Evolutionary conservation across 2,888 invertebrate species (phyloP).

Genomic region (Zeuzera pyrina): DNA sequence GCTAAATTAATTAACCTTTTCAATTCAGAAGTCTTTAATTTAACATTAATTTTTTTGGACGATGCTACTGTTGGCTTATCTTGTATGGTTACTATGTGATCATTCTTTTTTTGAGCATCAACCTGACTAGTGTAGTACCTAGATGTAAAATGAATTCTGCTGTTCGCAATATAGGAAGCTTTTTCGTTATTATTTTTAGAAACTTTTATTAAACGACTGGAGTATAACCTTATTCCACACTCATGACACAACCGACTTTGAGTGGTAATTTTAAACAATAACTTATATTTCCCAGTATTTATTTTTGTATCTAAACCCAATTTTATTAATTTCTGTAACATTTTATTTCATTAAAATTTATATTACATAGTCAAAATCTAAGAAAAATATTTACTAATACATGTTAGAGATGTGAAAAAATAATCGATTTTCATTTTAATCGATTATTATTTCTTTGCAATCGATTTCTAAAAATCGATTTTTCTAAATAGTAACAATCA

Average conservation of each 20-base stretch:
- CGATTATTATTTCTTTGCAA: too few species aligned
- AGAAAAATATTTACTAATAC: too few species aligned
- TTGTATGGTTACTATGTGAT: constrained; percentile 31
- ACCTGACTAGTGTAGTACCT: constrained; percentile 52
- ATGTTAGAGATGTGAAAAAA: too few species aligned
- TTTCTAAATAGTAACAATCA: too few species aligned
- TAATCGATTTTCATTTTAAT: too few species aligned
- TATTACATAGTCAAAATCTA: too few species aligned
- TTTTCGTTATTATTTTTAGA: constrained; percentile 47
- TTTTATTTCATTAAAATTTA: too few species aligned
- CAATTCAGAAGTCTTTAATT: constrained; percentile 69
- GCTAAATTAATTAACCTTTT: constrained; percentile 72
- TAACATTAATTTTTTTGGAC: constrained; percentile 54
- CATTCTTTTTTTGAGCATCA: constrained; percentile 46
- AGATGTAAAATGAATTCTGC: constrained; percentile 34
- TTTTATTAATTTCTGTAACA: constrained; percentile 1
- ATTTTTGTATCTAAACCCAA: neutral
- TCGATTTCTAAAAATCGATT: too few species aligned
- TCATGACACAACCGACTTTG: constrained; percentile 43
- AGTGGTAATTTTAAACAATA: constrained; percentile 28
- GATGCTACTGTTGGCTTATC: constrained; percentile 33
- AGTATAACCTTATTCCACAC: constrained; percentile 53
- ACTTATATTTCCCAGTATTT: neutral
- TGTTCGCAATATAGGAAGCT: constrained; percentile 32
- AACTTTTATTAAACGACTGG: constrained; percentile 41